Evolutionary conservation across 2,797 vertebrate species (phyloP).

Genomic region (Scomberomorus guttatus): DNA sequence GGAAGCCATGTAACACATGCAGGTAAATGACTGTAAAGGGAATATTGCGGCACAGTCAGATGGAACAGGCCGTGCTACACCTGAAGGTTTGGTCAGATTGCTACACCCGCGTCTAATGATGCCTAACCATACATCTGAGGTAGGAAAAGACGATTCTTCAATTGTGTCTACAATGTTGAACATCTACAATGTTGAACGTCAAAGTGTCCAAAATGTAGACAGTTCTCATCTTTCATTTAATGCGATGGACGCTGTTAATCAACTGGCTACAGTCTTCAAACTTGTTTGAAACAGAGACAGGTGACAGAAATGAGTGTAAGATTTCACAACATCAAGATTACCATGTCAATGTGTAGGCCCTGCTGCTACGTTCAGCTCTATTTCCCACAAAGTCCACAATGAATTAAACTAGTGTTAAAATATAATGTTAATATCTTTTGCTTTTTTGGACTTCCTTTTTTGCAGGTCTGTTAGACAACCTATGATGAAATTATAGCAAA

Average conservation of each 20-base stretch:
- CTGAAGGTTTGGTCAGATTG: slow-evolving; percentile 1
- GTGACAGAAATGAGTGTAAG: not conserved
- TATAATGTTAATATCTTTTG: not conserved
- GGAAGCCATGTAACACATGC: not conserved
- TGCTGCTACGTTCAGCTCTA: not conserved
- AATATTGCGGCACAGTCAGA: not conserved
- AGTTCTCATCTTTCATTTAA: not conserved
- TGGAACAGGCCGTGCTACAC: not conserved
- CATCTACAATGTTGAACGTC: not conserved
- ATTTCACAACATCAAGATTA: slow-evolving; percentile 30
- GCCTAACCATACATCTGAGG: not conserved
- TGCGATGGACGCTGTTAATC: not conserved
- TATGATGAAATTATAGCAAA: slow-evolving; percentile 27
- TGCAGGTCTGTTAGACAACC: not conserved
- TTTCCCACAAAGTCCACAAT: not conserved
- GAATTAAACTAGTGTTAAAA: not conserved
- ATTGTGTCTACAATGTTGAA: not conserved
- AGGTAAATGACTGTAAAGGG: not conserved
- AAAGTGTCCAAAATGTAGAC: not conserved
- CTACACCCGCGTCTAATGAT: not conserved
- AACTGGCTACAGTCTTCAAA: not conserved
- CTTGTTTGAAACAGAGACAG: not conserved
- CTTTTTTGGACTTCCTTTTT: slow-evolving; percentile 1
- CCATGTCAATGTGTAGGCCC: not conserved
- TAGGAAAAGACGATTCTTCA: not conserved